Conservation (phyloP, 1,140 invertebrate species). For the Drosophila kepulauana region DNA sequence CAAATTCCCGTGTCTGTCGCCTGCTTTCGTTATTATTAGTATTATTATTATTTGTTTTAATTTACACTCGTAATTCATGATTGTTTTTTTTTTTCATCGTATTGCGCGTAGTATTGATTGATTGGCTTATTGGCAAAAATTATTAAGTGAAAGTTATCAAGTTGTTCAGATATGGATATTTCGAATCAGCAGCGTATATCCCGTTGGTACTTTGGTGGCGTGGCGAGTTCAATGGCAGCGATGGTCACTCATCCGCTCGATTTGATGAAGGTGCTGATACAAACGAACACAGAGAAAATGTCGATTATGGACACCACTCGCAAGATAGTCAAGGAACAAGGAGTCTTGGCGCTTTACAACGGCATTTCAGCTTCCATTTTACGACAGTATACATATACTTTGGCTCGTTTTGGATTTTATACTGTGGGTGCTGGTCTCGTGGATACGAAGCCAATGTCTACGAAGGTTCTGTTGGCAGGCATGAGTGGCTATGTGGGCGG, state of each 20-base stretch:
- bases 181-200: slow-evolving; percentile 38
- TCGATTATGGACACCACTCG: slow-evolving; percentile 10
- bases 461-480: slow-evolving; percentile 42
- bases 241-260: slow-evolving; percentile 98
- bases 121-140: background rate
- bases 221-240: slow-evolving; percentile 91
- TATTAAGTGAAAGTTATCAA: background rate
- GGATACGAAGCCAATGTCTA: slow-evolving; percentile 52
- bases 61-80: background rate
- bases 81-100: background rate
- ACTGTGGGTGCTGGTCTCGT: slow-evolving; percentile 33
- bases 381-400: slow-evolving; percentile 66
- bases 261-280: slow-evolving; percentile 98
- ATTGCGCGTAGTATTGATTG: background rate
- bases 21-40: background rate
- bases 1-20: background rate
- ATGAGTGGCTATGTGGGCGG: slow-evolving; percentile 46
- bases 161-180: slow-evolving; percentile 3
- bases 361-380: slow-evolving; percentile 66
- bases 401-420: slow-evolving; percentile 65
- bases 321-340: slow-evolving; percentile 56
- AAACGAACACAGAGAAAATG: slow-evolving; percentile 96
- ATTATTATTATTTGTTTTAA: slow-evolving; percentile 7
- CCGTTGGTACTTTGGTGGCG: slow-evolving; percentile 98
- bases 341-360: slow-evolving; percentile 86